A percentile compares a stretch with the other conserved stretches of the same genome.
These are phyloP conservation scores for Pyrocephalus nanus DNA, from an alignment of 2,797 vertebrate genomes.

Conservation along the genomic window DNA sequence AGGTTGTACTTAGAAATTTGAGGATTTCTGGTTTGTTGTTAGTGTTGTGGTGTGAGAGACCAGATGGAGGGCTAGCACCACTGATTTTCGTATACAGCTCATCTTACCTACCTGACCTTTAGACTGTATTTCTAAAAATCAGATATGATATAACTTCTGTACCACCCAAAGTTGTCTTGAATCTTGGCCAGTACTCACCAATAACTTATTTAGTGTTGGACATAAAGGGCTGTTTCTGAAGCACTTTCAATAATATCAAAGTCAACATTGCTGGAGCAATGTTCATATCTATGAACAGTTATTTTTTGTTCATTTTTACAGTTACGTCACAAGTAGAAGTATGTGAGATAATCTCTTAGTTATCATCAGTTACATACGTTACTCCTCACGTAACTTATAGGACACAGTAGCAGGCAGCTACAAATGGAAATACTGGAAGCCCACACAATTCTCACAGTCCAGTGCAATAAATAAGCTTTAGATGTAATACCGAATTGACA, in stretches of 20 bases:
- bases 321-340: background rate
- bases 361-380: background rate
- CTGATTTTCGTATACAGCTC: background rate
- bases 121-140: background rate
- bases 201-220: background rate
- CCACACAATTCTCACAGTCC: background rate
- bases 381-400: rapidly evolving
- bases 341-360: background rate
- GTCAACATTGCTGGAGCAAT: background rate
- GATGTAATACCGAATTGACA: background rate
- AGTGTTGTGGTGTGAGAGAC: background rate
- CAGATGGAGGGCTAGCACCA: background rate
- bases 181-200: background rate
- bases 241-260: background rate
- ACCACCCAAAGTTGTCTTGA: background rate
- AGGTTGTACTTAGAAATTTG: background rate
- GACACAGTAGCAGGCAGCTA: background rate
- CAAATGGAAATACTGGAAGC: background rate
- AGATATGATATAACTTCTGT: background rate
- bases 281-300: background rate
- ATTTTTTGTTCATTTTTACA: background rate
- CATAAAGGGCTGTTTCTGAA: background rate
- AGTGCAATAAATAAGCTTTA: background rate
- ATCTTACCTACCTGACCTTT: background rate
- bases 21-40: background rate